phyloP scores from a whole-genome alignment of 2,797 vertebrate species.

The Gastrophryne carolinensis region DNA sequence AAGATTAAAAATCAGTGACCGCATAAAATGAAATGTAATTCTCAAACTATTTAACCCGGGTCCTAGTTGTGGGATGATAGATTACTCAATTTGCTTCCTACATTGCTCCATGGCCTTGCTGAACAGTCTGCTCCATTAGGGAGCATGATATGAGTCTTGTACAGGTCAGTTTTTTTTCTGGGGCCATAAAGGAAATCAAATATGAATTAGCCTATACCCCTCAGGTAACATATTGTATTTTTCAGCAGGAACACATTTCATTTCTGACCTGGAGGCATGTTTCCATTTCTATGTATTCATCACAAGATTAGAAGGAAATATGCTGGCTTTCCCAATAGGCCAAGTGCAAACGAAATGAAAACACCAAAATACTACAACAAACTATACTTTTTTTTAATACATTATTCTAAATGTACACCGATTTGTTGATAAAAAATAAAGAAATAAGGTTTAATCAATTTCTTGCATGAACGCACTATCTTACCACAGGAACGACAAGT shows the following conservation, averaged over 20 bases:
- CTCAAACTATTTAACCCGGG: neutral
- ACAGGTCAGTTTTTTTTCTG: constrained; percentile 16
- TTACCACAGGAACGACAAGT: no score
- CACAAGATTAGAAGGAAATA: constrained; percentile 1
- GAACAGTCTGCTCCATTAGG: neutral
- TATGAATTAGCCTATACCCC: constrained; percentile 2
- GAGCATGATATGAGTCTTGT: neutral
- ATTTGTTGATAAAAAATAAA: no score
- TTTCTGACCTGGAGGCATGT: neutral
- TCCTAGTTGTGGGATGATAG: neutral
- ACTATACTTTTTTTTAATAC: neutral
- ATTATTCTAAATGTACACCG: no score
- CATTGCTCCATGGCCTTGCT: neutral
- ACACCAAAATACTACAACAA: neutral
- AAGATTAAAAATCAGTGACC: neutral
- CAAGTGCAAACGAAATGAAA: neutral
- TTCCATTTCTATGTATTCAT: neutral
- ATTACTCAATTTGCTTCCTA: constrained; percentile 21
- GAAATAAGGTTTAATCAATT: no score
- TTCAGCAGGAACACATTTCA: neutral
- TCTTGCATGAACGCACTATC: no score
- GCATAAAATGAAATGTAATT: neutral
- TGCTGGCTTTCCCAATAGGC: neutral
- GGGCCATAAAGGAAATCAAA: constrained; percentile 33
- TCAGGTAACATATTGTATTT: constrained; percentile 4